Base-by-base conservation (phyloP, 92 coral and sea anemone species). In the Phenganax subtilis region DNA sequence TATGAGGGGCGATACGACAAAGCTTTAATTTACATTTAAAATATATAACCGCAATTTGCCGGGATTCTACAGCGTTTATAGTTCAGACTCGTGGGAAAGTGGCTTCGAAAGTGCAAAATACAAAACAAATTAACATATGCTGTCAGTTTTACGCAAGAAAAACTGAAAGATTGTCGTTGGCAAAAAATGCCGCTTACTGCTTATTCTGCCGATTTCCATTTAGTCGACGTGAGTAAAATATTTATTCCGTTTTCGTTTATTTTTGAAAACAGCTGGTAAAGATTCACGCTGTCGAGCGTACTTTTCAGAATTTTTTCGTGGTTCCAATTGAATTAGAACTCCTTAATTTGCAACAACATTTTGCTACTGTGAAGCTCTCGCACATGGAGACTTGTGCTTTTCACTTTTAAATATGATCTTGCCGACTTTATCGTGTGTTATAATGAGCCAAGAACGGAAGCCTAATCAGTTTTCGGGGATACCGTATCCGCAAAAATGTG, bases 231-330 rank as follows among this genome's bases (percentile, higher is more conserved):
- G 30, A 55, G 80, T 75, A 12, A 30, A 25, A 54, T 54, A 75
- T 55, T 16, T 28, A 16, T 75, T 37, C 47, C 58, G n/a, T 52
- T 57, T 53, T 75, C 51, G 62, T 75, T 25, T 76, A 69, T 76
- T 76, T 76, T 76, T 30, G n/a, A 6, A 76, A 76, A 76, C 81
- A 76, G 81, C 81, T 76, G 81, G 81, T 76, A 30, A n/a, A 52
- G 17, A 64, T 30, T 58, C 31, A 15, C 37, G n/a, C 44, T 30
- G 56, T 51, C 30, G 25, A 64, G 16, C 10, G 8, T 37, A 5
- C 47, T 37, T 37, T 37, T 37, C 47, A 37, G 47, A 37, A 37
- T 57, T 59, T 58, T 52, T 10, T 0, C 17, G 2, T 30, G 20
- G 10, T 62, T 76, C 52, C 6, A 27, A 56, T 76, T 76, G 57